A percentile compares a stretch with the other conserved stretches of the same genome.
Evolutionary conservation across 2,888 invertebrate genomes (phyloP).

Genomic region (Polydrusus tereticollis): DNA sequence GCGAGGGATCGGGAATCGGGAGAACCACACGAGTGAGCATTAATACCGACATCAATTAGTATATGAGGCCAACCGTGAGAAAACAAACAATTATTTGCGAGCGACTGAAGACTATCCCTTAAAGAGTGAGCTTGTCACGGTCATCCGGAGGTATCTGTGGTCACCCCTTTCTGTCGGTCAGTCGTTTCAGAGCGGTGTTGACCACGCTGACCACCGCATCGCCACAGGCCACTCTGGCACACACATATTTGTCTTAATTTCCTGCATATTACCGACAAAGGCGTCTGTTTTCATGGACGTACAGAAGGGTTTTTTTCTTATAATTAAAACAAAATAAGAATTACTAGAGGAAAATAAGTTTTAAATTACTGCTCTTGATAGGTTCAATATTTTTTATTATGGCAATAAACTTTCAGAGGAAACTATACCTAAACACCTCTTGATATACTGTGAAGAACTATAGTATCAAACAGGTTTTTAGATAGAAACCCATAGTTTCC

Average conservation of each 20-base stretch:
- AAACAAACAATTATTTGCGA: constrained; percentile 68
- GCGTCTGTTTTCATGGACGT: constrained; percentile 15
- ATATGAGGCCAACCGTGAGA: constrained; percentile 67
- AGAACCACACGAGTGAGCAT: constrained; percentile 65
- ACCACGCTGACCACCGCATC: constrained; percentile 53
- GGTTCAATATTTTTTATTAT: no score
- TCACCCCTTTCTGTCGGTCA: constrained; percentile 52
- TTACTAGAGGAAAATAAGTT: no score
- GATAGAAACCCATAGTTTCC: no score
- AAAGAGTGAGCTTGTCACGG: constrained; percentile 65
- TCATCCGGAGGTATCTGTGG: constrained; percentile 61
- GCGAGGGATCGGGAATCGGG: constrained; percentile 60
- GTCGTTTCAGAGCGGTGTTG: constrained; percentile 51
- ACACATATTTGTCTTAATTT: constrained; percentile 65
- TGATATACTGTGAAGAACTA: no score
- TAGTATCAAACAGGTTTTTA: no score
- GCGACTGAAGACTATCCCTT: constrained; percentile 63
- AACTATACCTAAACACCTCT: no score
- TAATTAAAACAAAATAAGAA: no score
- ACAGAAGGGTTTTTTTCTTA: not conserved
- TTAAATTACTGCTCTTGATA: no score
- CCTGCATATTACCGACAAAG: constrained; percentile 58
- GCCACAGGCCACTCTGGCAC: constrained; percentile 51
- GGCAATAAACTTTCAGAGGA: no score
- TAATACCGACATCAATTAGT: constrained; percentile 68